Conservation (phyloP, 2,113 vertebrate species). For the Rhinopomastus cyanomelas region DNA sequence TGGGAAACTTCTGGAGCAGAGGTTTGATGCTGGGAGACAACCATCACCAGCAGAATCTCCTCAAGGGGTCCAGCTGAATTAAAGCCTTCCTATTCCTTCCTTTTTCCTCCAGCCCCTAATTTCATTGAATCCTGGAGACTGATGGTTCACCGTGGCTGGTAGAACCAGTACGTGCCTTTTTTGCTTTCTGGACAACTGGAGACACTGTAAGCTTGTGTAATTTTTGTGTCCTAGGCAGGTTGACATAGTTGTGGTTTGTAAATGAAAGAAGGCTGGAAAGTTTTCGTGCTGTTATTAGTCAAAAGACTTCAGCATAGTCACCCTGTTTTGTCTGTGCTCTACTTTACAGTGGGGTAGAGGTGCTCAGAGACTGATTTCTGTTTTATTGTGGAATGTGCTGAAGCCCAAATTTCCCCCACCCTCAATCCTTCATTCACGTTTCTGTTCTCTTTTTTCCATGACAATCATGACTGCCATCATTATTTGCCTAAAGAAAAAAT, state of each 20-base stretch:
- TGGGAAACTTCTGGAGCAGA: neutral
- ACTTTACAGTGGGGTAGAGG: neutral
- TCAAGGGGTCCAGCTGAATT: rapidly evolving
- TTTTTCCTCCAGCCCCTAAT: neutral
- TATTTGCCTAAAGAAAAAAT: neutral
- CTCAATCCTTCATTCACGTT: neutral
- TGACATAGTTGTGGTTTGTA: neutral
- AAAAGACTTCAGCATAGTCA: neutral
- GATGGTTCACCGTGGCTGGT: neutral
- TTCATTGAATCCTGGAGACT: neutral
- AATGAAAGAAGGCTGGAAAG: neutral
- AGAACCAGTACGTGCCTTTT: neutral
- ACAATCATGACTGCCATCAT: neutral
- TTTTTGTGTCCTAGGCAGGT: neutral
- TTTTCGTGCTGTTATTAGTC: neutral
- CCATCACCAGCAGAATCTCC: neutral
- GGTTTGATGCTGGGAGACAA: neutral
- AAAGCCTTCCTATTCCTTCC: neutral
- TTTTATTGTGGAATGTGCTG: neutral
- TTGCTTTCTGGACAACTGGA: neutral
- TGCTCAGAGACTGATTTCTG: neutral
- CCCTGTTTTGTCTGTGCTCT: neutral
- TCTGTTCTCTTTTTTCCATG: neutral
- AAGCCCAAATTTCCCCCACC: neutral
- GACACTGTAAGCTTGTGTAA: neutral